phyloP scores from a whole-genome alignment of 92 coral and sea anemone species.

The Chrysogorgia sp. region DNA sequence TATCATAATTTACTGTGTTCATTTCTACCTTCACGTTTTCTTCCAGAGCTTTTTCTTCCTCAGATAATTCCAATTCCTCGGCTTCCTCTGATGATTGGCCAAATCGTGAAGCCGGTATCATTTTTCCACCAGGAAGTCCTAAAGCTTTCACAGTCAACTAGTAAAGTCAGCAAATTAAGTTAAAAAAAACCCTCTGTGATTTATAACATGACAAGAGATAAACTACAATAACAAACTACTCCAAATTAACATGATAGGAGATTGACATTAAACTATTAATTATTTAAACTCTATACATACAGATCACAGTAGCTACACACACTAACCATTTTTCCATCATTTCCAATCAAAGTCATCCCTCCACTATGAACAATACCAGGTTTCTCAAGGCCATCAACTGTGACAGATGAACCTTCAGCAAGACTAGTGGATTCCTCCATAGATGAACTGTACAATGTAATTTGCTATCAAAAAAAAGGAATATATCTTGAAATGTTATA shows the following conservation, averaged over 20 bases:
- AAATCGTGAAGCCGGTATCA: slow-evolving; percentile 94
- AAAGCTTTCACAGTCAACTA: slow-evolving; percentile 92
- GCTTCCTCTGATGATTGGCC: slow-evolving; percentile 84
- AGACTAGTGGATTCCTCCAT: slow-evolving; percentile 70
- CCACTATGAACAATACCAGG: slow-evolving; percentile 88
- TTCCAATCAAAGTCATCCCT: slow-evolving; percentile 92
- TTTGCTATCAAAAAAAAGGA: slow-evolving; percentile 63
- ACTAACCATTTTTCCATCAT: slow-evolving; percentile 88
- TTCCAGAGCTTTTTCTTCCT: slow-evolving; percentile 81
- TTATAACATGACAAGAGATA: neutral
- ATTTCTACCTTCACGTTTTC: slow-evolving; percentile 72
- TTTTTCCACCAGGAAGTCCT: slow-evolving; percentile 86
- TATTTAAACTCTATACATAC: neutral
- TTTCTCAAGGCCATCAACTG: slow-evolving; percentile 80
- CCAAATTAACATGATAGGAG: too few species aligned
- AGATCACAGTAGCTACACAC: neutral
- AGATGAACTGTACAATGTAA: slow-evolving; percentile 83
- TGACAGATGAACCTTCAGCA: slow-evolving; percentile 75
- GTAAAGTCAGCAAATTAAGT: neutral
- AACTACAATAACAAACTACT: neutral
- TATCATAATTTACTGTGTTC: neutral
- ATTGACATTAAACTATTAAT: neutral
- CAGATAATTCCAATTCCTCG: slow-evolving; percentile 86
- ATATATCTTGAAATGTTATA: neutral
- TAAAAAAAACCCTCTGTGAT: neutral